Evolutionary conservation across 2,888 invertebrate species (phyloP).

Genomic region (Cerceris ruficornis): DNA sequence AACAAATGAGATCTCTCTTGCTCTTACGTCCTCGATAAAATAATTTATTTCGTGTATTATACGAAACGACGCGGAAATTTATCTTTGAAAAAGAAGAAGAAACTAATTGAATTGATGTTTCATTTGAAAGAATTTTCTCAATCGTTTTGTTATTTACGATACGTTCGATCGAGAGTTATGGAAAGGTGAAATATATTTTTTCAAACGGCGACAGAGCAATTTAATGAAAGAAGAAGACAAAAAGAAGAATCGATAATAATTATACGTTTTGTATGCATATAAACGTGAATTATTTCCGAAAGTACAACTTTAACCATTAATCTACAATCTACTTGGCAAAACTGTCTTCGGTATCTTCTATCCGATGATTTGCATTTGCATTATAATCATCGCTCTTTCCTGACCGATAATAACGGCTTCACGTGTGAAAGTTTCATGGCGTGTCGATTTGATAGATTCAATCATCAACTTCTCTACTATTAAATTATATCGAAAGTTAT

Average conservation of each 20-base stretch:
- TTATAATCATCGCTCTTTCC: not conserved
- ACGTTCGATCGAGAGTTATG: too few species aligned
- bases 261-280: not conserved
- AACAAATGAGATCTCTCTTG: too few species aligned
- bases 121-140: too few species aligned
- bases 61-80: too few species aligned
- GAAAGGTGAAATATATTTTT: too few species aligned
- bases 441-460: constrained; percentile 3
- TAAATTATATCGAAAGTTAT: not conserved
- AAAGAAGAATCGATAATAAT: not conserved
- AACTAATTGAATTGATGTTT: too few species aligned
- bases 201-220: too few species aligned
- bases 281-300: not conserved
- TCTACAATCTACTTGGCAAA: not conserved
- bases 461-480: not conserved
- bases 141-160: too few species aligned
- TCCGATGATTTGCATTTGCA: not conserved
- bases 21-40: too few species aligned
- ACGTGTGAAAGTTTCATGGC: not conserved
- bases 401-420: not conserved
- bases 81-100: too few species aligned
- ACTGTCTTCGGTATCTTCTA: not conserved
- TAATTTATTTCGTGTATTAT: too few species aligned
- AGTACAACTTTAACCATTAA: not conserved
- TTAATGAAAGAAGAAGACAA: not conserved